Conservation (phyloP, 2,113 vertebrate species). For the Leptocoma aspasia region DNA sequence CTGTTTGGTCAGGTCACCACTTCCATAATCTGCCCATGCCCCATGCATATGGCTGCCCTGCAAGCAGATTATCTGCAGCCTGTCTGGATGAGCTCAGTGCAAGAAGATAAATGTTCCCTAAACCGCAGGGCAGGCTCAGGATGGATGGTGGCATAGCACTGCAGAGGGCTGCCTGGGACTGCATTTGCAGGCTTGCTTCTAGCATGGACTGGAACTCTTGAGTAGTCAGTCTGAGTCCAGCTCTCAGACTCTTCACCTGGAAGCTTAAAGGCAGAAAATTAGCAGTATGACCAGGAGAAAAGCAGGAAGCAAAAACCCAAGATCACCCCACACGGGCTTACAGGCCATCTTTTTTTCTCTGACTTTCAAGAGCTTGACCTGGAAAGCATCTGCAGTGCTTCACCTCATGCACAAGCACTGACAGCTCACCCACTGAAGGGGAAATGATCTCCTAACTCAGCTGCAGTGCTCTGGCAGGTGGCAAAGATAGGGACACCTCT, state of each 20-base stretch:
- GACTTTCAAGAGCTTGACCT: neutral
- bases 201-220: neutral
- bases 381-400: neutral
- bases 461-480: neutral
- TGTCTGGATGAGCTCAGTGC: neutral
- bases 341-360: neutral
- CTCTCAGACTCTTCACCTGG: neutral
- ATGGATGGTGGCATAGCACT: neutral
- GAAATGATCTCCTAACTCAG: neutral
- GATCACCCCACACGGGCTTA: neutral
- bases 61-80: neutral
- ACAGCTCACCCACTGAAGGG: neutral
- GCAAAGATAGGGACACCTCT: neutral
- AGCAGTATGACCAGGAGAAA: neutral
- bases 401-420: neutral
- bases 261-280: neutral
- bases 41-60: neutral
- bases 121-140: neutral
- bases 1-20: neutral
- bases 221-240: neutral
- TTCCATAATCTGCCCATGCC: neutral
- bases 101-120: neutral
- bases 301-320: neutral
- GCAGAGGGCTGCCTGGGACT: neutral
- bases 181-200: neutral